Evolutionary conservation across 2,797 vertebrate genomes (phyloP).

Genomic region (Silurus aristotelis): DNA sequence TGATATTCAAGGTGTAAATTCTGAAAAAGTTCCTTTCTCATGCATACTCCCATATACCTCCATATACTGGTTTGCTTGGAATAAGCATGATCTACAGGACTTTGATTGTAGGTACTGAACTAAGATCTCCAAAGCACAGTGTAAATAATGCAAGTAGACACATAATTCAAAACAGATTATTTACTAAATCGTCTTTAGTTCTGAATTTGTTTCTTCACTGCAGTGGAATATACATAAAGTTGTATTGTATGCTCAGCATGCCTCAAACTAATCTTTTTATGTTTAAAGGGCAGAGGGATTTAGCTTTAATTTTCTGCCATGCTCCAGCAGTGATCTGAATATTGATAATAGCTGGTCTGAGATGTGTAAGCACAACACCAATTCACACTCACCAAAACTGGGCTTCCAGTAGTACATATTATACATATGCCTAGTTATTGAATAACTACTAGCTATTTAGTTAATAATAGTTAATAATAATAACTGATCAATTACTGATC

Average conservation of each 20-base stretch:
- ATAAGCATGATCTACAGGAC: not conserved
- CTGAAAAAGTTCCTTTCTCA: not conserved
- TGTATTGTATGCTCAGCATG: conserved; percentile 42
- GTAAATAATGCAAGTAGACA: not conserved
- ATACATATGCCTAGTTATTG: not conserved
- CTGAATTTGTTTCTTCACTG: conserved; percentile 16
- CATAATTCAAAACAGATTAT: not conserved
- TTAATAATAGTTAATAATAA: no score
- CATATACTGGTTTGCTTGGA: not conserved
- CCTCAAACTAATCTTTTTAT: conserved; percentile 49
- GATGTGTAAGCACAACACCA: conserved; percentile 22
- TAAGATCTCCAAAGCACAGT: not conserved
- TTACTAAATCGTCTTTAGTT: conserved; percentile 10
- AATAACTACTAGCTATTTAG: not conserved
- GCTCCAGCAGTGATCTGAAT: conserved; percentile 46
- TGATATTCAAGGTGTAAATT: not conserved
- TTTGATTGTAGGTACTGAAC: not conserved
- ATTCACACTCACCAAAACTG: conserved; percentile 46
- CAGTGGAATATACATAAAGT: conserved; percentile 36
- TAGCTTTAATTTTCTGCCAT: conserved; percentile 59
- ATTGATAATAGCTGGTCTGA: conserved; percentile 50
- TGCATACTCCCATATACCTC: no score
- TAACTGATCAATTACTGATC: not conserved
- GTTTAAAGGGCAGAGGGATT: conserved; percentile 61
- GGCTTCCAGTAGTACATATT: conserved; percentile 20